phyloP scores from a whole-genome alignment of 2,888 invertebrate genomes.

The Chydorus sphaericus region DNA sequence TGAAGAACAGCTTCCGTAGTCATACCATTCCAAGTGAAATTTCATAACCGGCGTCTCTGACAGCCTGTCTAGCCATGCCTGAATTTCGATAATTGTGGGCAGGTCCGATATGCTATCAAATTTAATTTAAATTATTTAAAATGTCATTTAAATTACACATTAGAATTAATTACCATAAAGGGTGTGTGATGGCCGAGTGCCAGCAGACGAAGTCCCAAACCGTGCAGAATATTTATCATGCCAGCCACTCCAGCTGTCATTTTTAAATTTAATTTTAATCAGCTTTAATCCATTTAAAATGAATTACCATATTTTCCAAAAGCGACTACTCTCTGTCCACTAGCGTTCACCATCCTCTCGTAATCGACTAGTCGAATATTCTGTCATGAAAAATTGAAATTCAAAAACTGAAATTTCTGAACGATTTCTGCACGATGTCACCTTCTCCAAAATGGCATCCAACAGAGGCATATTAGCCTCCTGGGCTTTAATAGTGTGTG shows the following conservation, averaged over 20 bases:
- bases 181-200: constrained; percentile 98
- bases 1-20: no score
- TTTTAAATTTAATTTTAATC: constrained; percentile 38
- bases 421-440: constrained; percentile 21
- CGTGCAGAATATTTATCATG: constrained; percentile 96
- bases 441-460: constrained; percentile 87
- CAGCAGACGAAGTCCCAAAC: constrained; percentile 77
- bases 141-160: background rate
- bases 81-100: constrained; percentile 97
- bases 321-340: constrained; percentile 83
- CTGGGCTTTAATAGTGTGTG: constrained; percentile 98
- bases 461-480: constrained; percentile 94
- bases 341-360: constrained; percentile 81
- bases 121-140: background rate
- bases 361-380: constrained; percentile 94
- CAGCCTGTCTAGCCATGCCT: constrained; percentile 92
- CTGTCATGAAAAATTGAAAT: constrained; percentile 30
- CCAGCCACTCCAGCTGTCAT: constrained; percentile 97
- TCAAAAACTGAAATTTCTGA: background rate
- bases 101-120: constrained; percentile 74
- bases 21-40: constrained; percentile 80
- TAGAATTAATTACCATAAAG: constrained; percentile 61
- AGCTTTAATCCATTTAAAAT: background rate
- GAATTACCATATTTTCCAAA: constrained; percentile 85
- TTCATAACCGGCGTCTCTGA: constrained; percentile 98